Evolutionary conservation across 2,797 vertebrate species (phyloP).

Genomic region (Argentina silus): DNA sequence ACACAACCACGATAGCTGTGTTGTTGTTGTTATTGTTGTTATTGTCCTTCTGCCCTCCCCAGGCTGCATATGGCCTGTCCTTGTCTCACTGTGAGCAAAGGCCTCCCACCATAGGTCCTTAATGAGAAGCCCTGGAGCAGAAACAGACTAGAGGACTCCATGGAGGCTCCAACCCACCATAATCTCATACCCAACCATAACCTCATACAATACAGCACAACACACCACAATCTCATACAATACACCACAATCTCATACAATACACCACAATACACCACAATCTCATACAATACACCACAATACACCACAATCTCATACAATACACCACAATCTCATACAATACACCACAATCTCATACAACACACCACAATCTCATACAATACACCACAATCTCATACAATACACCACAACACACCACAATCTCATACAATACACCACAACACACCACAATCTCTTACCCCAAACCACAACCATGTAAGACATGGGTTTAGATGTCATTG

Average conservation of each 20-base stretch:
- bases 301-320: neutral
- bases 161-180: neutral
- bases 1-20: neutral
- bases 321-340: constrained; percentile 5
- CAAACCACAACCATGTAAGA: neutral
- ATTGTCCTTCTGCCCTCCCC: constrained; percentile 29
- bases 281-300: neutral
- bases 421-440: no score
- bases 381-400: constrained; percentile 5
- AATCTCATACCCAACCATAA: neutral
- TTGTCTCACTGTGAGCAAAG: constrained; percentile 19
- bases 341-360: neutral
- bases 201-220: neutral
- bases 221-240: no score
- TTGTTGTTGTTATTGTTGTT: neutral
- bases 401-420: neutral
- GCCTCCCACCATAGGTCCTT: constrained; percentile 23
- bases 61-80: constrained; percentile 27
- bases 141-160: neutral
- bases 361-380: constrained; percentile 1
- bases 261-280: neutral
- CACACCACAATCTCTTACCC: neutral
- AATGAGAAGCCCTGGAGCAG: constrained; percentile 16
- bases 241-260: neutral
- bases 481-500: no score